Percentiles rank a stretch among this genome's conserved stretches.
Evolutionary conservation across 2,113 vertebrate species (phyloP).

Genomic region (Chaetodon trifascialis): DNA sequence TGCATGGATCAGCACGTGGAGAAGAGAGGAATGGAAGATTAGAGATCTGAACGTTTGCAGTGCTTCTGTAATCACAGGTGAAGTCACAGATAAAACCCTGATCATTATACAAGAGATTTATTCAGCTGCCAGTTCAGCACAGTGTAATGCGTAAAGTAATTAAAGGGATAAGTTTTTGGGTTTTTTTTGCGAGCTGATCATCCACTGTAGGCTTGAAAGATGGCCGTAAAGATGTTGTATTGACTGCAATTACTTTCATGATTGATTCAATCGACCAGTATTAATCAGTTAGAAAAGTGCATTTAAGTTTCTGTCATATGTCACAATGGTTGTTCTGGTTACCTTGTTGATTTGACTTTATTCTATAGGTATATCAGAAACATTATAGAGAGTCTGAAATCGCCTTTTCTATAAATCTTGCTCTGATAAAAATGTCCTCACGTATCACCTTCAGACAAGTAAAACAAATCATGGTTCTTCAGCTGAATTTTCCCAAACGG

Average conservation of each 20-base stretch:
- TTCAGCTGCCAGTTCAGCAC: neutral
- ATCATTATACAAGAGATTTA: neutral
- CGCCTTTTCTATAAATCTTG: too few relatives aligned
- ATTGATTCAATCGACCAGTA: too few relatives aligned
- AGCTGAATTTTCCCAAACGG: neutral
- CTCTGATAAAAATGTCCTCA: too few relatives aligned
- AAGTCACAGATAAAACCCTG: neutral
- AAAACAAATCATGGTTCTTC: too few relatives aligned
- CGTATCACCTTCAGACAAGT: neutral
- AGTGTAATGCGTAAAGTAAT: neutral
- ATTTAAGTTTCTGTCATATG: too few relatives aligned
- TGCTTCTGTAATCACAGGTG: neutral
- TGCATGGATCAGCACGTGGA: neutral
- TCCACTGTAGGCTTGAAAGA: neutral
- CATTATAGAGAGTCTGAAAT: too few relatives aligned
- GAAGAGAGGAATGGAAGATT: neutral
- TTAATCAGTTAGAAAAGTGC: too few relatives aligned
- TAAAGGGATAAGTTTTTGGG: neutral
- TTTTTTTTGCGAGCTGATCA: neutral
- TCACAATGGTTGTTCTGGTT: too few relatives aligned
- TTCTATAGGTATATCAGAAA: too few relatives aligned
- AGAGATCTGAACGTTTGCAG: constrained; percentile 12
- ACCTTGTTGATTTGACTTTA: too few relatives aligned
- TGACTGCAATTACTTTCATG: too few relatives aligned
- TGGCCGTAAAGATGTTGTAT: neutral